Base-by-base conservation (phyloP, 2,888 invertebrate species). In the Axea sp. region DNA sequence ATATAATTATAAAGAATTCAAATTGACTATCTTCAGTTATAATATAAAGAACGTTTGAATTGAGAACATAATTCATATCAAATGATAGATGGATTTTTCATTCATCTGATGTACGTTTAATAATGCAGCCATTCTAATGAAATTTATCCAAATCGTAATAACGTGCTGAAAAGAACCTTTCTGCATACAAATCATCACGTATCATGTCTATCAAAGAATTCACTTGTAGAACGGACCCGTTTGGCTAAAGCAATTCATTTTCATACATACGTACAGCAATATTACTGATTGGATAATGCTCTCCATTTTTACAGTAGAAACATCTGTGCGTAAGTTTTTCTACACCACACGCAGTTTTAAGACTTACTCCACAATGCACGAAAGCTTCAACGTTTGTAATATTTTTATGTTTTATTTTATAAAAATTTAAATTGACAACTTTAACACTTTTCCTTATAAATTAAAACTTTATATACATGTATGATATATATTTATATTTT, bases 251-350 rank as follows among this genome's bases (percentile, higher is more conserved):
- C 33, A 49, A 47, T 47, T 22, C 19, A 22, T 49, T 33, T 31
- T 19, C 12, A 22, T 12, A 33, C 33, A n/a, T n/a, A n/a, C n/a
- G n/a, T n/a, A n/a, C n/a, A n/a, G n/a, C n/a, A n/a, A n/a, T 33
- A 33, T 49, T 49, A 19, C 15, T 12, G 45, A 30, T 17, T 45
- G 22, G 33, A 33, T 33, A 49, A 9, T 19, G 11, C 12, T 49
- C 49, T 22, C 31, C 22, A 49, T 49, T 31, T 49, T 49, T 49
- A 22, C 19, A 31, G 5, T 19, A 19, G 22, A 33, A 49, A 49
- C 22, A 22, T 30, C 3, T 6, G 45, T 9, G 9, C 11, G 22
- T 35, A n/a, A n/a, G n/a, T 33, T 35, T 3, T 4, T 8, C 3
- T 33, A 35, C 2, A 1, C 17, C 15, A 15, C 15, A 35, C 15